Percentiles rank a stretch among this genome's conserved stretches.
Conservation (phyloP, 2,797 vertebrate species). For the Manis crassicaudata region DNA sequence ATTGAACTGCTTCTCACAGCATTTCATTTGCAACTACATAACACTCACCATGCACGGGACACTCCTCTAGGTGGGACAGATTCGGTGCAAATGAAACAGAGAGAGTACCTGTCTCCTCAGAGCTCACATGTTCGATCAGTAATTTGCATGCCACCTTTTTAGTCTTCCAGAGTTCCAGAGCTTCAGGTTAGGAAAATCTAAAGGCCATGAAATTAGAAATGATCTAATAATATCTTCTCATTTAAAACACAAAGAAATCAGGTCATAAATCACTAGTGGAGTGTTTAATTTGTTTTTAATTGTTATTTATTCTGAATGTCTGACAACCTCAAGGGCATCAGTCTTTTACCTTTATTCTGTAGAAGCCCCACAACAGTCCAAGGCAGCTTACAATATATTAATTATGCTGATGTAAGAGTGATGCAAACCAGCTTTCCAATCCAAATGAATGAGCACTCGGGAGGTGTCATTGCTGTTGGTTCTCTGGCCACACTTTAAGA, state of each 20-base stretch:
- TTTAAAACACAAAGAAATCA: slow-evolving; percentile 4
- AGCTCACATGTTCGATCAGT: not conserved
- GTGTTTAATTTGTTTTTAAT: not conserved
- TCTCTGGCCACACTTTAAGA: not conserved
- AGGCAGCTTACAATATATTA: not conserved
- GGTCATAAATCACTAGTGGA: not conserved
- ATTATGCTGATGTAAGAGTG: not conserved
- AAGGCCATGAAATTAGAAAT: not conserved
- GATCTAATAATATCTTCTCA: not conserved
- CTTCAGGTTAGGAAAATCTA: not conserved
- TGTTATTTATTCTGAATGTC: not conserved
- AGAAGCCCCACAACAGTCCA: not conserved
- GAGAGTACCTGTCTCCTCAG: not conserved
- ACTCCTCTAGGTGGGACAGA: not conserved
- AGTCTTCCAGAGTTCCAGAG: not conserved
- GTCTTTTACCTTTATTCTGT: not conserved
- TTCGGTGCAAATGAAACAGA: not conserved
- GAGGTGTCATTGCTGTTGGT: not conserved
- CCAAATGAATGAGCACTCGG: not conserved
- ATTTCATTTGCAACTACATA: not conserved
- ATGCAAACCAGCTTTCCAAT: not conserved
- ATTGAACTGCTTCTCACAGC: not conserved
- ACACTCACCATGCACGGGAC: not conserved
- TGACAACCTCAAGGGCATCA: not conserved
- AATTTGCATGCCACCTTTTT: not conserved